Base-by-base conservation (phyloP, 2,888 invertebrate species). In the Acronicta aceris region DNA sequence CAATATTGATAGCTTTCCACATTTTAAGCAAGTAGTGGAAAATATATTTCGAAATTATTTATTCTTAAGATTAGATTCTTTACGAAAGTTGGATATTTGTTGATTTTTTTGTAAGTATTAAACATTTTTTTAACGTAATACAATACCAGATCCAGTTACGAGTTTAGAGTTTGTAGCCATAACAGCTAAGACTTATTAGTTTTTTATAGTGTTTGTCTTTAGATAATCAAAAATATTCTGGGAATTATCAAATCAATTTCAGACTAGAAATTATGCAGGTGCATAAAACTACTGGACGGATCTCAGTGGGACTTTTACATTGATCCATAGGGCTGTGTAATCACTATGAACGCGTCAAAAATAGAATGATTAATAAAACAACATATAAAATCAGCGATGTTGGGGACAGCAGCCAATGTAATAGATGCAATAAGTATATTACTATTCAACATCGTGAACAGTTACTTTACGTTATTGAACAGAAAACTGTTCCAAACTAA, bases 221-320 rank as follows among this genome's bases (percentile, higher is more conserved):
- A 21, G 21, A 21, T 21, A 21, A 21, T 21, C 21, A 4, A 21
- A 2, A 21, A 21, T 2, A 9, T 36, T 36, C 36, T 13, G 36
- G 5, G 12, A 15, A 25, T 40, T 25, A 42, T 16, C 21, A 16
- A 45, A 10, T 55, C 41, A 47, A 65, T 48, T 63, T 69, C n/a
- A 53, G 40, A 68, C n/a, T 53, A 33, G 15, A n/a, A 43, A 40
- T 51, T 73, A 27, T 36, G 45, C 51, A 56, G 49, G 42, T 43
- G 62, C 41, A 49, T 56, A 63, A 46, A 53, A 65, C 66, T 70
- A 78, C 75, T 75, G 74, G 74, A 75, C 74, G 74, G 74, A 74
- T 75, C 71, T 78, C 58, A 75, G 72, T 71, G 71, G 56, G 58
- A 78, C 62, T 63, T 58, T 61, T 58, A 59, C 54, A 68, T 75